phyloP scores from a whole-genome alignment of 1,140 invertebrate species.

The Scylla paramamosain region DNA sequence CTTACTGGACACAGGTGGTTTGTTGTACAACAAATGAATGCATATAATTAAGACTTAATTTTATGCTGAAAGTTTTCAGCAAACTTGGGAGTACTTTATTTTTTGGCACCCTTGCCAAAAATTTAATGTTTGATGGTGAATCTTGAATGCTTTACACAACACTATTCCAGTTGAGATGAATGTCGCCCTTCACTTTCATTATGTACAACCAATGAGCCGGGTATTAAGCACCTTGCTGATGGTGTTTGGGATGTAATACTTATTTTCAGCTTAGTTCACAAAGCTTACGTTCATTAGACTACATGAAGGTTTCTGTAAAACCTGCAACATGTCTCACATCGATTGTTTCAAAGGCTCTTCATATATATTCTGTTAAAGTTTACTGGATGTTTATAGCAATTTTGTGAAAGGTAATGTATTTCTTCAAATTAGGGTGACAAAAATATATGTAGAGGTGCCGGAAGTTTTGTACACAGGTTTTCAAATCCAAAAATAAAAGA shows the following conservation, averaged over 20 bases:
- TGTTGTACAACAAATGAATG: not conserved
- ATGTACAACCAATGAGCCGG: not conserved
- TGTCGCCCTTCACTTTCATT: conserved; percentile 15
- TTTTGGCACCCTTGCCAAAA: no score
- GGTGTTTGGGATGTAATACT: not conserved
- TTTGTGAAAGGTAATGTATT: conserved; percentile 42
- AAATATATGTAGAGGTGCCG: conserved; percentile 63
- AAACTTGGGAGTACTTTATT: no score
- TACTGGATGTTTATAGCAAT: conserved; percentile 51
- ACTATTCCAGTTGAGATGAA: not conserved
- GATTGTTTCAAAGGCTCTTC: not conserved
- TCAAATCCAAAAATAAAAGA: conserved; percentile 58
- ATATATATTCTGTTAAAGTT: conserved; percentile 43
- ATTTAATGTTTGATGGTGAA: not conserved
- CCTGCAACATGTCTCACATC: not conserved
- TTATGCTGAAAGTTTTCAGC: no score
- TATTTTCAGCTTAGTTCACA: not conserved
- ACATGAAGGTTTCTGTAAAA: not conserved
- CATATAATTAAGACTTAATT: not conserved
- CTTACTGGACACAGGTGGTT: not conserved
- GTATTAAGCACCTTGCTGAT: not conserved
- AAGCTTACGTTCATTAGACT: not conserved
- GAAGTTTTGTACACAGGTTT: conserved; percentile 68
- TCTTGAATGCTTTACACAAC: not conserved
- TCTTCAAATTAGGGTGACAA: conserved; percentile 46